phyloP scores from a whole-genome alignment of 2,797 vertebrate genomes.

The Rhinogobio ventralis region DNA sequence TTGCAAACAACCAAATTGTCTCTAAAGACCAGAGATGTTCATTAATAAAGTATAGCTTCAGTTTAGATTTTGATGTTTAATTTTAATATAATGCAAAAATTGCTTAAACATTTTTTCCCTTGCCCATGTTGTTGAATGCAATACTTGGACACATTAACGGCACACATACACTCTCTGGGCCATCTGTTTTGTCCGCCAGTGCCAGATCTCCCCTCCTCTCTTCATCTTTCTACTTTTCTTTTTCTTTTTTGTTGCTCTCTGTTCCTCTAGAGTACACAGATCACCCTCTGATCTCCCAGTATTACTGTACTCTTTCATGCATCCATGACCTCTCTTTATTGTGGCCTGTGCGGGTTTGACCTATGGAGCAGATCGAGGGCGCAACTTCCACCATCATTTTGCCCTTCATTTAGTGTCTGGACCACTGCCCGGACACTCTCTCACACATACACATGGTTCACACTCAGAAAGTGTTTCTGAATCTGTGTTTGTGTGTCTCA shows the following conservation, averaged over 20 bases:
- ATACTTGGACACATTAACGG: conserved; percentile 10
- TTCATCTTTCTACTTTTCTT: conserved; percentile 5
- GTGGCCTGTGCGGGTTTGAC: background rate
- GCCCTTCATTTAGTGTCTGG: conserved; percentile 35
- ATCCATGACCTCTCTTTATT: conserved; percentile 1
- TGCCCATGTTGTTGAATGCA: conserved; percentile 3
- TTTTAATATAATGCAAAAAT: background rate
- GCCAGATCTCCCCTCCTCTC: conserved; percentile 37
- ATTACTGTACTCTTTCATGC: conserved; percentile 13
- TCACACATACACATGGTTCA: conserved; percentile 12
- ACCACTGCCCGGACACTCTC: background rate
- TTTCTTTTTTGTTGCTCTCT: background rate
- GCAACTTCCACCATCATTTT: conserved; percentile 24
- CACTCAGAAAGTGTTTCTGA: conserved; percentile 11
- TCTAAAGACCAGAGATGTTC: background rate
- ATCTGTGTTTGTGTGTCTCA: conserved; percentile 31
- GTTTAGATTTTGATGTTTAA: background rate
- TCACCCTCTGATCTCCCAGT: background rate
- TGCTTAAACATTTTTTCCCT: background rate
- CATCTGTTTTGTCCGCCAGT: conserved; percentile 34
- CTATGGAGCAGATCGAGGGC: conserved; percentile 8
- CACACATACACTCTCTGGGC: conserved; percentile 1
- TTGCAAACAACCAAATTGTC: background rate
- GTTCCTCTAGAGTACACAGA: conserved; percentile 6
- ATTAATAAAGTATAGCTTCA: background rate